phyloP scores from a whole-genome alignment of 2,888 invertebrate genomes.

The Epinotia brunnichana region DNA sequence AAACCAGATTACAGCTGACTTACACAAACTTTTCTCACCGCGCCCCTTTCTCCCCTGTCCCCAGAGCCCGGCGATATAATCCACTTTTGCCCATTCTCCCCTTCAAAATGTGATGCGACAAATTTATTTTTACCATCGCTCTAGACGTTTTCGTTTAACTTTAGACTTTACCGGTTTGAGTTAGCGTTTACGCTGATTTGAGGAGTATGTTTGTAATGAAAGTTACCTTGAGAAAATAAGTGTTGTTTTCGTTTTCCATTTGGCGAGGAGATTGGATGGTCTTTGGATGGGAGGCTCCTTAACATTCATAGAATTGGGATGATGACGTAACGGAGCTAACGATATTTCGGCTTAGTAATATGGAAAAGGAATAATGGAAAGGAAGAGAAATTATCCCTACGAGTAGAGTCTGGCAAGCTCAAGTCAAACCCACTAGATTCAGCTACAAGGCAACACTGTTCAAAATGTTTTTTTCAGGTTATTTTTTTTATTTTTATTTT shows the following conservation, averaged over 20 bases:
- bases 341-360: constrained; percentile 12
- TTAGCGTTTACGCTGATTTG: constrained; percentile 20
- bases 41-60: constrained; percentile 54
- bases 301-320: constrained; percentile 39
- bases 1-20: constrained; percentile 69
- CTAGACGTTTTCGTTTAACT: constrained; percentile 17
- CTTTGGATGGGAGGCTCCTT: constrained; percentile 26
- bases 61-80: constrained; percentile 70
- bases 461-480: too few relatives aligned
- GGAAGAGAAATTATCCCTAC: too few relatives aligned
- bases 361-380: neutral
- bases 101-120: constrained; percentile 59
- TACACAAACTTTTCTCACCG: constrained; percentile 63
- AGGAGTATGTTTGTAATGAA: constrained; percentile 3
- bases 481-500: too few relatives aligned
- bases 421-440: too few relatives aligned
- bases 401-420: too few relatives aligned
- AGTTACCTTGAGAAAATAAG: constrained; percentile 19
- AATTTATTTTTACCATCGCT: constrained; percentile 36
- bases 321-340: constrained; percentile 23
- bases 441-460: too few relatives aligned
- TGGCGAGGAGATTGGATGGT: constrained; percentile 38
- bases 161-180: constrained; percentile 28
- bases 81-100: constrained; percentile 72
- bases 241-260: constrained; percentile 43